Conservation (phyloP, 2,888 invertebrate genomes). For the Plagiodera versicolora region DNA sequence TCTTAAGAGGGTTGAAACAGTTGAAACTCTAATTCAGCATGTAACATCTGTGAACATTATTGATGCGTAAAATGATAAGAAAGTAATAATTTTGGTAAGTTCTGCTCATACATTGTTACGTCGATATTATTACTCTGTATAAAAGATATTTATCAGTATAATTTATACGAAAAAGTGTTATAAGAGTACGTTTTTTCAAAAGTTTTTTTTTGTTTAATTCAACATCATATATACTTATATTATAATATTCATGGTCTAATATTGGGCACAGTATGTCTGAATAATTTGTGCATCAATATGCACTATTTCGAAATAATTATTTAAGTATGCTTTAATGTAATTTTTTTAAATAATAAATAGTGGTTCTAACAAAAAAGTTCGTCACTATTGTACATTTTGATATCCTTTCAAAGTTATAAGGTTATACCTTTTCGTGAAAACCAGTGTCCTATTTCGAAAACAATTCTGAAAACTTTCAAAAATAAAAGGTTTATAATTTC, state of each 20-base stretch:
- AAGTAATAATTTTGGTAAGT: slow-evolving; percentile 29
- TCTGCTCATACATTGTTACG: slow-evolving; percentile 30
- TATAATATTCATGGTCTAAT: slow-evolving; percentile 30
- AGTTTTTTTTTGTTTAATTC: background rate
- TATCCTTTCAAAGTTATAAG: too few relatives aligned
- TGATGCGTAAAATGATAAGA: background rate
- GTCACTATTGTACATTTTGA: too few relatives aligned
- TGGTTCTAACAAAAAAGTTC: slow-evolving; percentile 42
- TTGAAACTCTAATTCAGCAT: background rate
- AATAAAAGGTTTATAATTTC: too few relatives aligned
- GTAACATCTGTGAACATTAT: background rate
- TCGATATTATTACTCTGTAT: slow-evolving; percentile 22
- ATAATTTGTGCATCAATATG: slow-evolving; percentile 35
- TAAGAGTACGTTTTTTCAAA: background rate
- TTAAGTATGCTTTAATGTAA: slow-evolving; percentile 48
- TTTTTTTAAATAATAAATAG: slow-evolving; percentile 50
- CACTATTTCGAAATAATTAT: slow-evolving; percentile 37
- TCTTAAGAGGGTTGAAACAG: background rate
- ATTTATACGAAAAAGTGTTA: slow-evolving; percentile 7
- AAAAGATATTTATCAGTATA: background rate
- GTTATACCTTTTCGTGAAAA: too few relatives aligned
- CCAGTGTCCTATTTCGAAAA: too few relatives aligned
- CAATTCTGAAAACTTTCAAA: too few relatives aligned
- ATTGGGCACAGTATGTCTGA: slow-evolving; percentile 36
- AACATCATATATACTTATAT: slow-evolving; percentile 14